These are phyloP conservation scores for Embiotoca jacksoni DNA, from an alignment of 2,113 vertebrate genomes.

Conservation along the genomic window DNA sequence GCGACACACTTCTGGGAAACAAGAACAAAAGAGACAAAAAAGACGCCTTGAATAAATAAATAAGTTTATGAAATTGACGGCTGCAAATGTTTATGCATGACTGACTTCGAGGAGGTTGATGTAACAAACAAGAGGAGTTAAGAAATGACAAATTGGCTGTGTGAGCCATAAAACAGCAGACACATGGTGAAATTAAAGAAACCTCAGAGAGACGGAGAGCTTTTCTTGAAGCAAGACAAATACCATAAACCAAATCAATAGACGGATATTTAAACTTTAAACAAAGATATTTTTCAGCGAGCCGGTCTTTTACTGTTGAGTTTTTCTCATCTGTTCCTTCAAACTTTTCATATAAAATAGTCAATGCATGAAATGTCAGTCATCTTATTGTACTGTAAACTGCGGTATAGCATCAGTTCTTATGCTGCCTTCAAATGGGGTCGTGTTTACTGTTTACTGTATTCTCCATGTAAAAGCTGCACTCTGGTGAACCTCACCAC, in stretches of 20 bases:
- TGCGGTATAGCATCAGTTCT: no score
- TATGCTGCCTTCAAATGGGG: no score
- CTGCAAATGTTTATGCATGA: conserved; percentile 33
- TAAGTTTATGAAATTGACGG: conserved; percentile 41
- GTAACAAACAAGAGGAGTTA: conserved; percentile 35
- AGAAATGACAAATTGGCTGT: conserved; percentile 51
- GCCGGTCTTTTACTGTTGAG: not conserved
- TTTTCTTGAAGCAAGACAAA: conserved; percentile 30
- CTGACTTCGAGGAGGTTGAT: conserved; percentile 13
- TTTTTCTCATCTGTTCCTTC: not conserved
- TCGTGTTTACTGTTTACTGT: no score
- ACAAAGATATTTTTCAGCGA: not conserved
- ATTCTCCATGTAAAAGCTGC: no score
- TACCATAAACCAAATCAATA: conserved; percentile 35
- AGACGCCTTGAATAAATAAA: conserved; percentile 40
- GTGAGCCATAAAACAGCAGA: conserved; percentile 18
- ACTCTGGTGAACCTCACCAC: no score
- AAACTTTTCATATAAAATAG: not conserved
- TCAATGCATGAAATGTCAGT: no score
- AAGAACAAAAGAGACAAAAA: conserved; percentile 11
- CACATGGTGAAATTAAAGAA: conserved; percentile 4
- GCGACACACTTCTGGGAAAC: conserved; percentile 15
- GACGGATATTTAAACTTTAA: conserved; percentile 27
- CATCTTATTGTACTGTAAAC: no score
- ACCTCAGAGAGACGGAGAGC: conserved; percentile 23